These are phyloP conservation scores for Apodemia hepburni DNA, from an alignment of 2,888 invertebrate species.

Conservation along the genomic window DNA sequence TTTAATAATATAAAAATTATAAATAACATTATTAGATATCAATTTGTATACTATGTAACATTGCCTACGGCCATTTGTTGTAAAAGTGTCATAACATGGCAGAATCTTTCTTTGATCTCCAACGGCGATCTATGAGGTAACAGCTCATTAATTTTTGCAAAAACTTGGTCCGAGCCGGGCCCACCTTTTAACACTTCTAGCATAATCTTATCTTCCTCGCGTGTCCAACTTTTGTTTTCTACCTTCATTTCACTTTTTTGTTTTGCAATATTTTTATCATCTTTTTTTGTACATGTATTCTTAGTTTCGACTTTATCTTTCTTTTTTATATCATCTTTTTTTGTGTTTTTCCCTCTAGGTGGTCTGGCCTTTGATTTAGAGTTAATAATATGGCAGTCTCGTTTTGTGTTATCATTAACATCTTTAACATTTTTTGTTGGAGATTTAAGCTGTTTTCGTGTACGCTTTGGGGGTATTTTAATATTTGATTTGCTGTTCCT, in stretches of 20 bases:
- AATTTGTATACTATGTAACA: slow-evolving; percentile 55
- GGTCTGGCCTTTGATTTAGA: slow-evolving; percentile 41
- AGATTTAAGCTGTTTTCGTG: slow-evolving; percentile 62
- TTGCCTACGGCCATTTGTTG: slow-evolving; percentile 80
- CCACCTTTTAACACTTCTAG: slow-evolving; percentile 88
- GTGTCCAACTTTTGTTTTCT: slow-evolving; percentile 81
- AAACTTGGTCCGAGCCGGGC: slow-evolving; percentile 81
- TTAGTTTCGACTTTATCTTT: slow-evolving; percentile 44
- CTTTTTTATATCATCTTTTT: slow-evolving; percentile 39
- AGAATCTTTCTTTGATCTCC: slow-evolving; percentile 82
- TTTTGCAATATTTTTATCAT: slow-evolving; percentile 36
- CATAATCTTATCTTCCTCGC: slow-evolving; percentile 91
- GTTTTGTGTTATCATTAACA: slow-evolving; percentile 64
- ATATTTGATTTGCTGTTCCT: slow-evolving; percentile 43
- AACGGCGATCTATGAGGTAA: slow-evolving; percentile 76
- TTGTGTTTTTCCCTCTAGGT: slow-evolving; percentile 42
- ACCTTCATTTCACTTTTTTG: slow-evolving; percentile 32
- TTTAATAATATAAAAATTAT: slow-evolving; percentile 64
- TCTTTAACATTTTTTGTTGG: slow-evolving; percentile 65
- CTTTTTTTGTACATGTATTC: slow-evolving; percentile 35
- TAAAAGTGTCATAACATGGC: slow-evolving; percentile 81
- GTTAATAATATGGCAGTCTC: slow-evolving; percentile 45
- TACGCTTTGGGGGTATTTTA: slow-evolving; percentile 54
- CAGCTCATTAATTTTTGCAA: slow-evolving; percentile 75
- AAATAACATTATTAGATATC: slow-evolving; percentile 51